Evolutionary conservation across 2,888 invertebrate genomes (phyloP).

Genomic region (Arge pagana): DNA sequence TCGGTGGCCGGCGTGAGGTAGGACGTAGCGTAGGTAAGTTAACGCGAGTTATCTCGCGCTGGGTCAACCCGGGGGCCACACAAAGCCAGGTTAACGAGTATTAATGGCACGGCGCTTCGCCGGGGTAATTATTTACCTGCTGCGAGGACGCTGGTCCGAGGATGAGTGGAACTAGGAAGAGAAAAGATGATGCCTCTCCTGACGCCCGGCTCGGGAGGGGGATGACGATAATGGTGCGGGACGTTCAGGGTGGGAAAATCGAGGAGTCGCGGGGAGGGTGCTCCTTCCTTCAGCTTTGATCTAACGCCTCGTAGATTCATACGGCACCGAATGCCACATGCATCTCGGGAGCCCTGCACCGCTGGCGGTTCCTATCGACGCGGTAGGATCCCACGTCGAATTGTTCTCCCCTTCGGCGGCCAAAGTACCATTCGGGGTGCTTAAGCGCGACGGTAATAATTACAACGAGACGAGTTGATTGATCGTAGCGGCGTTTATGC

Average conservation of each 20-base stretch:
- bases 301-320: not conserved
- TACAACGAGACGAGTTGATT: slow-evolving; percentile 12
- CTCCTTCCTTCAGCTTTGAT: slow-evolving; percentile 4
- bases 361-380: not conserved
- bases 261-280: not conserved
- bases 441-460: slow-evolving; percentile 11
- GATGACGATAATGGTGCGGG: too few relatives aligned
- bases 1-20: not conserved
- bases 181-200: too few relatives aligned
- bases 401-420: too few relatives aligned
- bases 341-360: too few relatives aligned
- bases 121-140: slow-evolving; percentile 22
- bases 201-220: too few relatives aligned
- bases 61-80: slow-evolving; percentile 15
- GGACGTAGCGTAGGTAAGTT: not conserved
- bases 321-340: too few relatives aligned
- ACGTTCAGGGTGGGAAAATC: slow-evolving; percentile 5
- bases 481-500: slow-evolving; percentile 8
- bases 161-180: too few relatives aligned
- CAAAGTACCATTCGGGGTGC: too few relatives aligned
- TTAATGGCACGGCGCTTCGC: slow-evolving; percentile 19
- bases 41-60: slow-evolving; percentile 6
- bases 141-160: too few relatives aligned
- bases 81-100: slow-evolving; percentile 24
- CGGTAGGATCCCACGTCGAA: not conserved